Percentiles rank a stretch among this genome's conserved stretches.
Conservation (phyloP, 2,113 vertebrate genomes). For the Carassius auratus region DNA sequence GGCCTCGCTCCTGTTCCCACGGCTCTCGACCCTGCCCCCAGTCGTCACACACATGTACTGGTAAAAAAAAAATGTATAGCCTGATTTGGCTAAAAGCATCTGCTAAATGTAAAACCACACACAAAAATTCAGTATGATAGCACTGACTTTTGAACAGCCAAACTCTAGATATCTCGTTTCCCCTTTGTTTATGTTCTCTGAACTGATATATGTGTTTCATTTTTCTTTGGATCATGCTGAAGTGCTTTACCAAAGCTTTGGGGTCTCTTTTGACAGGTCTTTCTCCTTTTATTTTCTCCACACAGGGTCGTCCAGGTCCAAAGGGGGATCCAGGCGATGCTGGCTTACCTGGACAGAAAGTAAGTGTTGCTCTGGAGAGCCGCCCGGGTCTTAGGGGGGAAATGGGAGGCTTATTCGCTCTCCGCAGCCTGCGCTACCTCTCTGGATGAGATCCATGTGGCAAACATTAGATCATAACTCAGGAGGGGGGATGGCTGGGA, state of each 20-base stretch:
- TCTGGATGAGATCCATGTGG: conserved; percentile 54
- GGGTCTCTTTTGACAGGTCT: neutral
- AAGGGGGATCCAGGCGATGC: conserved; percentile 93
- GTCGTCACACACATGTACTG: too few species aligned
- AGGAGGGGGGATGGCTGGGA: conserved; percentile 40
- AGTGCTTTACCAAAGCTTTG: neutral
- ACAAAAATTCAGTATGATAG: neutral
- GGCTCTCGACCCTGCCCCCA: too few species aligned
- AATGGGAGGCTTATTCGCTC: conserved; percentile 41
- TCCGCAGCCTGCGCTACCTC: conserved; percentile 49
- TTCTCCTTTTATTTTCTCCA: conserved; percentile 12
- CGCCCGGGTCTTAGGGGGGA: conserved; percentile 43
- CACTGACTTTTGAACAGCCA: neutral
- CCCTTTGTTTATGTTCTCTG: neutral
- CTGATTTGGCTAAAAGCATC: too few species aligned
- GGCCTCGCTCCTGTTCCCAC: too few species aligned
- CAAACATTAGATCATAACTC: conserved; percentile 44
- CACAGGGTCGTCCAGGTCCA: conserved; percentile 90
- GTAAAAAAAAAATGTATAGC: too few species aligned
- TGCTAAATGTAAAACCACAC: too few species aligned
- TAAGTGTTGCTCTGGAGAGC: conserved; percentile 60
- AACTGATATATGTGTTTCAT: neutral
- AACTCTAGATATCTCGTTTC: neutral
- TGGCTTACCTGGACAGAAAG: conserved; percentile 87
- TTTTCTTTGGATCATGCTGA: conserved; percentile 15